These are phyloP conservation scores for Eutolmus rufibarbis DNA, from an alignment of 2,888 invertebrate genomes.

Conservation along the genomic window DNA sequence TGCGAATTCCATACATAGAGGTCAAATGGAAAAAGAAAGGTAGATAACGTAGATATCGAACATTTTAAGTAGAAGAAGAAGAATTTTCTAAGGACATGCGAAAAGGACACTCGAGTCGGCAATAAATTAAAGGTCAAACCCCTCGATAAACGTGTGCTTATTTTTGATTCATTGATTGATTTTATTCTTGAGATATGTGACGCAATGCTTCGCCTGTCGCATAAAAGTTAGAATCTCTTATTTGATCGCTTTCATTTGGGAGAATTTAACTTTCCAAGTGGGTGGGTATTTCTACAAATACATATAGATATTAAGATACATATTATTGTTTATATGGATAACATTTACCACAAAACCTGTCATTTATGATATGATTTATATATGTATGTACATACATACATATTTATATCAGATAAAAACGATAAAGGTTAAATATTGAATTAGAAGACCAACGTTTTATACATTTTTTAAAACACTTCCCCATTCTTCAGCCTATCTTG, in stretches of 20 bases:
- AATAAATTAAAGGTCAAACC: not conserved
- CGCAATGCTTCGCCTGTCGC: not conserved
- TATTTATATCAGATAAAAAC: no score
- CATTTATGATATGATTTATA: not conserved
- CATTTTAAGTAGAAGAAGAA: not conserved
- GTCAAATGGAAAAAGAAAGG: not conserved
- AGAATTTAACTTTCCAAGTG: not conserved
- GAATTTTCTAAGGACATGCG: not conserved
- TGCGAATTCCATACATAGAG: not conserved
- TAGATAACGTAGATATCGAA: not conserved
- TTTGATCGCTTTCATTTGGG: not conserved
- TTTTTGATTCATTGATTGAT: not conserved
- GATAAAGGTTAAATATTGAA: no score
- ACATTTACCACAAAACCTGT: not conserved
- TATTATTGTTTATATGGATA: not conserved
- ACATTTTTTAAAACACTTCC: no score
- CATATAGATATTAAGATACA: not conserved
- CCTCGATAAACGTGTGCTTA: not conserved
- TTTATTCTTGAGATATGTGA: not conserved
- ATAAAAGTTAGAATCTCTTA: not conserved
- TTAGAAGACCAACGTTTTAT: no score
- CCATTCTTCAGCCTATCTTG: no score
- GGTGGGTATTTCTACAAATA: no score
- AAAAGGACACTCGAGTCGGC: not conserved
- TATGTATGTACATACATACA: no score